A percentile compares a stretch with the other conserved stretches of the same genome.
Conservation (phyloP, 2,113 vertebrate species). For the Ceyx cyanopectus region DNA sequence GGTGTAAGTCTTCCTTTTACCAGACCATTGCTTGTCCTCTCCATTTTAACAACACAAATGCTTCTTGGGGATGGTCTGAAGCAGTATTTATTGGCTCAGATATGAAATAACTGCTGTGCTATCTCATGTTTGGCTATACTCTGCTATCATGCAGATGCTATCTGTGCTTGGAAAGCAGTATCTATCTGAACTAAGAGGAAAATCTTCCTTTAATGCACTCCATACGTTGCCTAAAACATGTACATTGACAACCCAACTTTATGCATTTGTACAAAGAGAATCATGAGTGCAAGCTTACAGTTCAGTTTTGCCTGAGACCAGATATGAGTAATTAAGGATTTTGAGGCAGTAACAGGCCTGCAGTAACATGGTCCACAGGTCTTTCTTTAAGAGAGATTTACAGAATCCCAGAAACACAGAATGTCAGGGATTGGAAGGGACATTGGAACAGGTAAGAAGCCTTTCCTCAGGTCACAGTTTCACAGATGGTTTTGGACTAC, state of each 20-base stretch:
- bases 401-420: no score
- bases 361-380: neutral
- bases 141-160: conserved; percentile 26
- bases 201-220: neutral
- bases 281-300: neutral
- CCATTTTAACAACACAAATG: conserved; percentile 3
- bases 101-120: conserved; percentile 38
- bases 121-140: conserved; percentile 40
- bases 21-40: neutral
- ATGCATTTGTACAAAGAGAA: neutral
- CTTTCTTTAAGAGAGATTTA: neutral
- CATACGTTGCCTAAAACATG: neutral
- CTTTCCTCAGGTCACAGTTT: neutral
- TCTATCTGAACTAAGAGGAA: conserved; percentile 24
- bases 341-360: neutral
- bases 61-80: conserved; percentile 24
- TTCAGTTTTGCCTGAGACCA: neutral
- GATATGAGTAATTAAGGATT: neutral
- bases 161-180: conserved; percentile 2
- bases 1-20: conserved; percentile 14
- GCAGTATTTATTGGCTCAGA: conserved; percentile 47
- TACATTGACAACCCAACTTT: neutral
- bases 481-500: neutral
- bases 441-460: neutral
- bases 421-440: no score